Evolutionary conservation across 2,113 vertebrate genomes (phyloP), one percentile per base, ranked within the genome.

Genomic region (Gambusia holbrooki): DNA sequence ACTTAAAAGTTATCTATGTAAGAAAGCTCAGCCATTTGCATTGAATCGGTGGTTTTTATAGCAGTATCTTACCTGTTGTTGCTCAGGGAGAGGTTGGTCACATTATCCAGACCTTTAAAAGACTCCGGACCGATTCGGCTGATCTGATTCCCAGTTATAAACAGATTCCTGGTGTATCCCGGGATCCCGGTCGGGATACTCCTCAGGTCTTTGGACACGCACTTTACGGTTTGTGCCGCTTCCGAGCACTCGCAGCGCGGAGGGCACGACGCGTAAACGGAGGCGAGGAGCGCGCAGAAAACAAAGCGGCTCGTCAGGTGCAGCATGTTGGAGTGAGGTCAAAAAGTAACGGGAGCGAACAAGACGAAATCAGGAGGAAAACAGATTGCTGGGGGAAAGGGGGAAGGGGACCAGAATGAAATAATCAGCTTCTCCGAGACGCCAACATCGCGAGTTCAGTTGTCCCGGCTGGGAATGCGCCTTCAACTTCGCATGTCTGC

Each of bases 181-280:
- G 95, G 95, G 68, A 96, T 94, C 14, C 88, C 93, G 0, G 54
- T 11, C 29, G 95, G 95, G 22, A 95, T 22, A 2, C 74, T 72
- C 28, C 77, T 87, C 76, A 96, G 92, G 17, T 95, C 93, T 82
- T 93, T 94, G 74, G 92, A 93, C 29, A 95, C 94, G 61, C 95
- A 96, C 87, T 96, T 95, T 0, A 96, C 94, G 0, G 95, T 96
- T 33, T 90, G 92, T 28, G 95, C 95, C 51, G 94, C 91, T 85
- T 96, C 95, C 0, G 95, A 96, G n/a, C 95, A 95, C 85, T 95
- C 94, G 75, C 95, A 96, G 54, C 93, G 90, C 25, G 71, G 62
- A 0, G 95, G 95, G 40, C 95, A 96, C 48, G 84, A 63, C 42
- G 89, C 83, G 79, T 32, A 75, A 25, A 74, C 33, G 32, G 84